Evolutionary conservation across 1,140 invertebrate genomes (phyloP).

Genomic region (Drosophila sproati): DNA sequence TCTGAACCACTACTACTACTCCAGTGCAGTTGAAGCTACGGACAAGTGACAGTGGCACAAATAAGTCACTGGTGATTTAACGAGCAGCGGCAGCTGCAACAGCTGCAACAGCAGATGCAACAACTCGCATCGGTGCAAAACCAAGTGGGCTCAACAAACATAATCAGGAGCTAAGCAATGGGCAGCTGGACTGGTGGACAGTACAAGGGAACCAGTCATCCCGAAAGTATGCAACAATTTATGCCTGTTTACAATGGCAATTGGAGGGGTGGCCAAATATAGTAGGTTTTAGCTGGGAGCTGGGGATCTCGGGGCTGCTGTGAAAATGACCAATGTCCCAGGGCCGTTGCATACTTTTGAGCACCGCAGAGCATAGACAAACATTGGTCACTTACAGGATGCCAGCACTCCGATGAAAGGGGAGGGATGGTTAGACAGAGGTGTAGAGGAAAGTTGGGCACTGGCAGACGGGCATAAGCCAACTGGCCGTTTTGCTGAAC

Average conservation of each 20-base stretch:
- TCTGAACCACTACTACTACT: background rate
- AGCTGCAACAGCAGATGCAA: background rate
- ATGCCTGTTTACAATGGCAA: conserved; percentile 79
- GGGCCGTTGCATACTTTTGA: conserved; percentile 47
- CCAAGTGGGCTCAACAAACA: conserved; percentile 65
- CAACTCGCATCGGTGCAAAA: conserved; percentile 11
- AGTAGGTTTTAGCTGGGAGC: too few relatives aligned
- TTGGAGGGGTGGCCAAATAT: conserved; percentile 6
- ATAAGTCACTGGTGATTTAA: conserved; percentile 73
- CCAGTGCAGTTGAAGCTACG: background rate
- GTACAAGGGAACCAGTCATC: conserved; percentile 32
- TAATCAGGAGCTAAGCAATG: conserved; percentile 78
- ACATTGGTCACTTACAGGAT: conserved; percentile 80
- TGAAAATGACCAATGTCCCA: conserved; percentile 53
- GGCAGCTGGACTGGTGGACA: conserved; percentile 23
- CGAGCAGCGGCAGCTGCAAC: conserved; percentile 30
- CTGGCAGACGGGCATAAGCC: conserved; percentile 52
- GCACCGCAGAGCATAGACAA: conserved; percentile 75
- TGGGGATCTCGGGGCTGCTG: conserved; percentile 1
- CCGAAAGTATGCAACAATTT: conserved; percentile 79
- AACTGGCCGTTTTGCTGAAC: conserved; percentile 73
- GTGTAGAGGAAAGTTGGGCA: background rate
- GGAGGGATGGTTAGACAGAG: background rate
- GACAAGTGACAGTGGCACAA: conserved; percentile 37
- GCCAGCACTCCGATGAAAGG: conserved; percentile 14